Evolutionary conservation across 1,140 invertebrate genomes (phyloP), one percentile per base, ranked within the genome.

Genomic region (Procambarus clarkii): DNA sequence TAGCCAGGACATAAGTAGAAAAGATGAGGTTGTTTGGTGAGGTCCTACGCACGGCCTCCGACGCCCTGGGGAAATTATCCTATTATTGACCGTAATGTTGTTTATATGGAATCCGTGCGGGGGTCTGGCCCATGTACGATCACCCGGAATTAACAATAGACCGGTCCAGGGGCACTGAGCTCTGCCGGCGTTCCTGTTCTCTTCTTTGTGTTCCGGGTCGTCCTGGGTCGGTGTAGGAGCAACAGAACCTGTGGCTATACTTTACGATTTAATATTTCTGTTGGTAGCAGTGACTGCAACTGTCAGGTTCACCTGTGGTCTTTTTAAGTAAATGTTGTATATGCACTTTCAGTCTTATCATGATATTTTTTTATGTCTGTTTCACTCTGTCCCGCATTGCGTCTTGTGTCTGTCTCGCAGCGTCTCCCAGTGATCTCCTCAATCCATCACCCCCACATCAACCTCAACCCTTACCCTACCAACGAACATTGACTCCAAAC

Each of bases 41-140:
- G 85, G 85, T 45, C 54, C 74, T 48, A 21, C 9, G 85, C 83
- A 77, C 48, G 9, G 71, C 81, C 83, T 69, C 89, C 54, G 2
- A 48, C 34, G 71, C 91, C 85, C 79, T 45, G 74, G 86, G 91
- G 79, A 92, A 92, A 92, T 92, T 87, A 92, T 88, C 86, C 79
- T 84, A 92, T 92, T 92, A 92, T 92, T 92, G 91, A 92, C 79
- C 80, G 24, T 92, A 92, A 92, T 92, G 86, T 88, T 84, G 91
- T 92, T 92, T 92, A 92, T 92, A 77, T 88, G 79, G 91, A 92
- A 92, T 92, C 91, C 86, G 85, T 92, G 91, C 91, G 71, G 64
- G 78, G 81, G 79, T 74, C 81, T 88, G 85, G 86, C 50, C 81
- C 77, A 54, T 80, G 82, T 80, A 85, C 82, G 82, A 91, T 91